Evolutionary conservation across 2,888 invertebrate species (phyloP).

Genomic region (Microctonus brassicae): DNA sequence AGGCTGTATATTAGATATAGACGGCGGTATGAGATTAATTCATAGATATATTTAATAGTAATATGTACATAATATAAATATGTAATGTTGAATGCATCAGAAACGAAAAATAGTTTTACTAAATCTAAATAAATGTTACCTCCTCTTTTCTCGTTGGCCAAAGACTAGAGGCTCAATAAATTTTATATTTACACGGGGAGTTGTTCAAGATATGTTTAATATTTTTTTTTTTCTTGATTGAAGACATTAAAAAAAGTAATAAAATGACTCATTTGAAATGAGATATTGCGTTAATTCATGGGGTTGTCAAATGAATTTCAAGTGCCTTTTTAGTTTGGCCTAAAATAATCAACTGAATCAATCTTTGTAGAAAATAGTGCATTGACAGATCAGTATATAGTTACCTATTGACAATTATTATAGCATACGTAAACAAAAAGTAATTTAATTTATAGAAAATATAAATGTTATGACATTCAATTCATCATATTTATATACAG

Average conservation of each 20-base stretch:
- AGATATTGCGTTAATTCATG: background rate
- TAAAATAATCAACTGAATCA: background rate
- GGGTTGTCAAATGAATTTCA: background rate
- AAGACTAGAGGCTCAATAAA: constrained; percentile 22
- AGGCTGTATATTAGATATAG: too few species aligned
- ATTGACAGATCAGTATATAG: background rate
- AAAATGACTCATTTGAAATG: background rate
- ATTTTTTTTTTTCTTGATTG: too few species aligned
- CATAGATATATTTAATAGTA: too few species aligned
- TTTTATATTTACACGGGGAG: background rate
- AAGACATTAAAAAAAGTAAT: background rate
- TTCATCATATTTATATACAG: background rate
- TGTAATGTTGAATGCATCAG: too few species aligned
- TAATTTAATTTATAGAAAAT: background rate
- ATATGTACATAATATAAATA: too few species aligned
- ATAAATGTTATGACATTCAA: background rate
- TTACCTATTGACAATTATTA: background rate
- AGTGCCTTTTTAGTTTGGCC: background rate
- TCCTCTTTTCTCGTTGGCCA: constrained; percentile 14
- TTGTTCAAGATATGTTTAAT: background rate
- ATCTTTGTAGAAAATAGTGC: background rate
- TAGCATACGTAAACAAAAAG: background rate
- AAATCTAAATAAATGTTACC: background rate
- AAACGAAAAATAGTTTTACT: background rate
- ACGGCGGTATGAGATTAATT: too few species aligned